Base-by-base conservation (phyloP, 1,140 invertebrate species). In the Antheraea pernyi region DNA sequence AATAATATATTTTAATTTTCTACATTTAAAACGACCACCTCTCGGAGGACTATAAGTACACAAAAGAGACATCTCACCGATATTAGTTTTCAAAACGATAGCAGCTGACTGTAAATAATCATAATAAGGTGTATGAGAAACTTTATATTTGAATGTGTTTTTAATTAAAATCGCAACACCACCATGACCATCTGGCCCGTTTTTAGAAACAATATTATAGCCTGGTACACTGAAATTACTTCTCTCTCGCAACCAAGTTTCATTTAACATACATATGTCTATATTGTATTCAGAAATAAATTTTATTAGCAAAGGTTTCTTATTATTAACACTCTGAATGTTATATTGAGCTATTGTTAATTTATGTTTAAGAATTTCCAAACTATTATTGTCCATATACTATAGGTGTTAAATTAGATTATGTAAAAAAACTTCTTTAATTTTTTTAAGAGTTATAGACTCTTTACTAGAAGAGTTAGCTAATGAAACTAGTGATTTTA, bases 231-330 rank as follows among this genome's bases (percentile, higher is more conserved):
- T n/a, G n/a, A n/a, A n/a, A n/a, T 60, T 60, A 22, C 19, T 59
- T 59, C 19, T 59, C 58, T 59, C n/a, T n/a, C 16, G 5, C 19
- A 60, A 22, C 59, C 59, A 60, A 10, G 59, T 60, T n/a, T 60
- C 59, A 60, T 60, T 60, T 9, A 60, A 22, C 11, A 60, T 9
- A 60, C 59, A 60, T 9, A 60, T 60, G 8, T 60, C 59, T 19
- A 60, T 60, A 19, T 60, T 60, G 10, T 60, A 0, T 22, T 60
- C 10, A 60, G 10, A 9, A 22, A 60, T 10, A 60, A 22, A 60
- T 13, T 60, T 36, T 60, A 22, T 60, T 1, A 60, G 19, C 9
- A 59, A 13, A 36, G 59, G 30, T 22, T 60, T 60, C 3, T 60
- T 60, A 13, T 60, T 60, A 11, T 22, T 11, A 10, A 60, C n/a